Percentiles rank a stretch among this genome's conserved stretches.
These are phyloP conservation scores for Sminthopsis crassicaudata DNA, from an alignment of 2,113 vertebrate species.

Conservation along the genomic window DNA sequence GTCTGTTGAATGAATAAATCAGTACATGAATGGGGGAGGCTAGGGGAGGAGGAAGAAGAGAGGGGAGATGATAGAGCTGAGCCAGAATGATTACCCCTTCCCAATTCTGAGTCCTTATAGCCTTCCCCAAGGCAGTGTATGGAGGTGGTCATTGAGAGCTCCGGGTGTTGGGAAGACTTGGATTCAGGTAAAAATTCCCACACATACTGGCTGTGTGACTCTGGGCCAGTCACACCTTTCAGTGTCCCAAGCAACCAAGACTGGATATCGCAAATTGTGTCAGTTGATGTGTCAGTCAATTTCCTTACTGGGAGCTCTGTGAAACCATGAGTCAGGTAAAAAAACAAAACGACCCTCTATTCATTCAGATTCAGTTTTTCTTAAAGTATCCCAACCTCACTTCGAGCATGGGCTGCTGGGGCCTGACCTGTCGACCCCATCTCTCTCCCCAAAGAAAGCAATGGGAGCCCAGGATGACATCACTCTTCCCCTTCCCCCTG, in stretches of 20 bases:
- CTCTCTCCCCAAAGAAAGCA: neutral
- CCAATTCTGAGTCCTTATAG: neutral
- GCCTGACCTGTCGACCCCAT: neutral
- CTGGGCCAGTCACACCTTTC: neutral
- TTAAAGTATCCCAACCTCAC: neutral
- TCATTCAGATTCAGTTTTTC: neutral
- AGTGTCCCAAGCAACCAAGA: neutral
- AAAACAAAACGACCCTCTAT: neutral
- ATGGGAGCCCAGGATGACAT: neutral
- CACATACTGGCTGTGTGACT: neutral
- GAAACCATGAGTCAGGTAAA: neutral
- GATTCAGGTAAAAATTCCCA: neutral
- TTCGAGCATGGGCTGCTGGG: neutral
- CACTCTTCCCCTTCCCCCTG: neutral
- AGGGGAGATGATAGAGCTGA: neutral
- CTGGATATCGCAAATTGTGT: neutral
- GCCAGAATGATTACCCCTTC: neutral
- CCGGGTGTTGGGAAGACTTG: neutral
- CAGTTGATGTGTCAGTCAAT: too few species aligned
- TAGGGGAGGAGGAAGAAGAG: neutral
- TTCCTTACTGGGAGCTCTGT: neutral
- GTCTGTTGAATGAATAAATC: neutral
- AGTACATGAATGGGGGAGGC: neutral
- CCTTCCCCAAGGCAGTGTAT: neutral
- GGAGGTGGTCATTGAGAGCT: neutral